Conservation (phyloP, 2,888 invertebrate genomes). For the Caenorhabditis auriculariae region DNA sequence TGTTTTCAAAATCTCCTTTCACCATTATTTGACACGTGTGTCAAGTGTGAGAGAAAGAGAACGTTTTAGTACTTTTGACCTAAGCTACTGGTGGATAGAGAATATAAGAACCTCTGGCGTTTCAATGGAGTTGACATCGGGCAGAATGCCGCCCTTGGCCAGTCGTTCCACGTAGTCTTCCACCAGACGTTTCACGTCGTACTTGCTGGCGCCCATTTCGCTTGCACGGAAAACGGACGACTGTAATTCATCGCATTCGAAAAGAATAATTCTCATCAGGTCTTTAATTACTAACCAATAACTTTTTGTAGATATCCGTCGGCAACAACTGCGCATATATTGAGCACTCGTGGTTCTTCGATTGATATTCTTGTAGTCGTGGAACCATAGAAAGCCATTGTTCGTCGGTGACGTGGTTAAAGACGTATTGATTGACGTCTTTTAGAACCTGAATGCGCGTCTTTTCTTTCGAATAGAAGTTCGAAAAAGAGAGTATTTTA, state of each 20-base stretch:
- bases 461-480: background rate
- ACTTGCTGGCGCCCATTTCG: conserved; percentile 40
- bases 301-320: conserved; percentile 29
- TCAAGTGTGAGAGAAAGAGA: no score
- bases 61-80: no score
- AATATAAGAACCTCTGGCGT: background rate
- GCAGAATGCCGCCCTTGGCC: conserved; percentile 24
- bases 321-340: conserved; percentile 48
- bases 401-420: conserved; percentile 24
- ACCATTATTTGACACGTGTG: no score
- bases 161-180: conserved; percentile 40
- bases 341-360: conserved; percentile 41
- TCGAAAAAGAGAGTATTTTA: background rate
- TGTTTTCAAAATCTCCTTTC: no score
- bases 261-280: background rate
- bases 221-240: conserved; percentile 38
- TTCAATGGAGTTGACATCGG: conserved; percentile 13
- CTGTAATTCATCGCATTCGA: conserved; percentile 11
- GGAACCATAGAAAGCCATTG: conserved; percentile 35
- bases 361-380: conserved; percentile 35
- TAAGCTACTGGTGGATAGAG: no score
- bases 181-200: conserved; percentile 39
- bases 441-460: conserved; percentile 17
- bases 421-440: conserved; percentile 25
- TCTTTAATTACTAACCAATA: conserved; percentile 28